A percentile compares a stretch with the other conserved stretches of the same genome.
phyloP scores from a whole-genome alignment of 2,888 invertebrate genomes.

The Euzophera pinguis region DNA sequence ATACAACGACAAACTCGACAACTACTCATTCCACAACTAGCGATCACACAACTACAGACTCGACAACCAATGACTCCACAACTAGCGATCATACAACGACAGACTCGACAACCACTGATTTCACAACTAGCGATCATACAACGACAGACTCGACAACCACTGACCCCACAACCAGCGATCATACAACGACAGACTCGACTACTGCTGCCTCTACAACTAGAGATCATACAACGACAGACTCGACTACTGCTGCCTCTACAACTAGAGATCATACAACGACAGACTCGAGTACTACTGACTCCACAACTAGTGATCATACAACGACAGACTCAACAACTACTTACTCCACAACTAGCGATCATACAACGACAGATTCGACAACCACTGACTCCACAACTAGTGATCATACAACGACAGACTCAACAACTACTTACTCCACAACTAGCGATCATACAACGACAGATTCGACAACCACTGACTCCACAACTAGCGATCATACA shows the following conservation, averaged over 20 bases:
- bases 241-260: slow-evolving; percentile 11
- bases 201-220: slow-evolving; percentile 2
- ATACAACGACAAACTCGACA: background rate
- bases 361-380: slow-evolving; percentile 8
- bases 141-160: background rate
- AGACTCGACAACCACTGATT: background rate
- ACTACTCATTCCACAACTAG: background rate
- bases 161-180: background rate
- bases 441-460: slow-evolving; percentile 7
- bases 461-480: background rate
- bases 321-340: slow-evolving; percentile 6
- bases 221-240: slow-evolving; percentile 1
- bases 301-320: background rate
- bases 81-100: background rate
- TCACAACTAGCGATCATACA: background rate
- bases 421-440: background rate
- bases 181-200: too few species aligned
- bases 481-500: slow-evolving; percentile 11
- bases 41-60: background rate
- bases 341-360: slow-evolving; percentile 12
- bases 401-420: slow-evolving; percentile 9
- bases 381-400: slow-evolving; percentile 1
- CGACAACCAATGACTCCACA: background rate
- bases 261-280: slow-evolving; percentile 4
- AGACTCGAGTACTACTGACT: slow-evolving; percentile 7